A percentile compares a stretch with the other conserved stretches of the same genome.
phyloP scores from a whole-genome alignment of 1,140 invertebrate genomes.

The Tachypleus tridentatus region DNA sequence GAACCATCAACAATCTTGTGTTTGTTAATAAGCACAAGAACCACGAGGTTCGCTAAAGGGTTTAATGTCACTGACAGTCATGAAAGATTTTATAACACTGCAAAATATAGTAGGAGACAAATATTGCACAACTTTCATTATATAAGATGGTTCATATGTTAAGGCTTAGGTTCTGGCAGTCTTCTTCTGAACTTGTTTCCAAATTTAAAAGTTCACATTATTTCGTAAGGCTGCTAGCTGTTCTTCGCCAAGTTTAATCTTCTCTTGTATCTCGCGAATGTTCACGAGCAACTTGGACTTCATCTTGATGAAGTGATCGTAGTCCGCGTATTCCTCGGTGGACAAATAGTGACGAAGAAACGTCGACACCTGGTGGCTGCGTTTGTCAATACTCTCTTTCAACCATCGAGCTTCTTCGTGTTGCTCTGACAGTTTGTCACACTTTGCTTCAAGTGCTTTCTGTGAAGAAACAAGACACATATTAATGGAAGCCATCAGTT shows the following conservation, averaged over 20 bases:
- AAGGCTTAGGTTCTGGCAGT: not conserved
- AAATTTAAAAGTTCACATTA: constrained; percentile 25
- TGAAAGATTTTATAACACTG: no score
- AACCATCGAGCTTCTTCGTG: constrained; percentile 71
- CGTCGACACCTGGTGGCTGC: constrained; percentile 58
- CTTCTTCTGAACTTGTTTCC: not conserved
- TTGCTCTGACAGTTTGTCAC: constrained; percentile 62
- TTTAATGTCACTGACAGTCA: no score
- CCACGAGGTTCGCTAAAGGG: no score
- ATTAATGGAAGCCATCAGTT: no score
- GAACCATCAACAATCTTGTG: no score
- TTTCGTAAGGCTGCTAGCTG: constrained; percentile 61
- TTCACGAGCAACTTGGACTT: constrained; percentile 82
- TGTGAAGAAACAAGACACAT: not conserved
- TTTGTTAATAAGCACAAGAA: no score
- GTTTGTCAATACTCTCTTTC: constrained; percentile 68
- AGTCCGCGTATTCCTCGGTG: constrained; percentile 63
- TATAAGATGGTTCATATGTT: no score
- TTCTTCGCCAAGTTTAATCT: constrained; percentile 74
- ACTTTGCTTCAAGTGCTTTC: constrained; percentile 43
- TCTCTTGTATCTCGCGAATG: constrained; percentile 68
- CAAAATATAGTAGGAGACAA: no score
- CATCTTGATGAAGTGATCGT: constrained; percentile 80
- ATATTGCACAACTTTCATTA: no score
- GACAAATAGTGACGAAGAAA: constrained; percentile 62